Base-by-base conservation (phyloP, 1,140 invertebrate species). In the Wasmannia auropunctata region DNA sequence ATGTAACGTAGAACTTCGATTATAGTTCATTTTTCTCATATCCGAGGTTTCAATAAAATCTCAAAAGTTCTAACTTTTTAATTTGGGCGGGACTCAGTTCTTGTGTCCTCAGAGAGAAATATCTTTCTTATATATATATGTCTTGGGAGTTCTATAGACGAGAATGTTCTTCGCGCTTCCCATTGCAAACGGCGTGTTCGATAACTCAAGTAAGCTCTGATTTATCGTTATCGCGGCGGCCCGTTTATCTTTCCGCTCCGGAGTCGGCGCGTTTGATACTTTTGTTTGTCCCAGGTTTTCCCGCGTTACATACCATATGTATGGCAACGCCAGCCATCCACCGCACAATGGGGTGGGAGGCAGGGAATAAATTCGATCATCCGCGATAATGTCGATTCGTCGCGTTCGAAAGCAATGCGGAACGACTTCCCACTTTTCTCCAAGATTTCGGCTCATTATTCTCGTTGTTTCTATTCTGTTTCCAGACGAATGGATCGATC, bases 351-450 rank as follows among this genome's bases (percentile, higher is more conserved):
- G 7, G 51, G 51, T 7, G 76, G 31, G 4, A 16, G 6, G 25
- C 37, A 28, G 37, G 46, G 51, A 74, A 83, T 83, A 83, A 72
- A 74, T 83, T 83, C 79, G 79, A 83, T 74, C 65, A 74, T 58
- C 28, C 25, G 19, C 37, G 79, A 83, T 83, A 83, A 83, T 83
- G 79, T 60, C 51, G 37, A 74, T 58, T 40, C 37, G 51, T 34
- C 25, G 37, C 34, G 43, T 54, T 28, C 67, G 28, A 43, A 19
- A 56, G 25, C 34, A 25, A 81, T 58, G 49, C n/a, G 25, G 37
- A 70, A 81, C 49, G 37, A 34, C 37, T 31, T 70, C 63, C n/a
- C 46, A 70, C 25, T 54, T 70, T 56, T 81, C 49, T 46, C 67
- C 16, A 46, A 70, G 34, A 70, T 72, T 72, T 81, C 37, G 14